These are phyloP conservation scores for Pediacus dermestoides DNA, from an alignment of 2,888 invertebrate genomes.

Conservation along the genomic window DNA sequence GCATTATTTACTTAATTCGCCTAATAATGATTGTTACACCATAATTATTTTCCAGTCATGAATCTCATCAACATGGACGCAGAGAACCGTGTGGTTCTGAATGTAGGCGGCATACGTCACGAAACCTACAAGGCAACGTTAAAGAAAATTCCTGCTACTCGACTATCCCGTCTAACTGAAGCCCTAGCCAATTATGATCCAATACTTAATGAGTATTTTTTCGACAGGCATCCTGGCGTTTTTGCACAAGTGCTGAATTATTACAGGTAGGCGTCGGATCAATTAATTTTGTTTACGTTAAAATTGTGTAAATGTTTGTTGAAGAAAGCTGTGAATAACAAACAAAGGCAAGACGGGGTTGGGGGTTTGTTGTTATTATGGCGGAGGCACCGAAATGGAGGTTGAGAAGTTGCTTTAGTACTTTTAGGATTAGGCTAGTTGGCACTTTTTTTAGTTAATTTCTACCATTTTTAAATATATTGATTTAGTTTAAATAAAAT, in stretches of 20 bases:
- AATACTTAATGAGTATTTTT: slow-evolving; percentile 98
- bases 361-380: no score
- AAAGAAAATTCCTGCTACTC: slow-evolving; percentile 95
- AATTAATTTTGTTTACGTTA: neutral
- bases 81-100: slow-evolving; percentile 97
- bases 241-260: slow-evolving; percentile 97
- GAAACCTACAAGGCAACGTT: slow-evolving; percentile 94
- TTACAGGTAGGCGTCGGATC: slow-evolving; percentile 63
- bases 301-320: neutral
- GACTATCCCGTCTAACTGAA: slow-evolving; percentile 90
- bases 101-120: slow-evolving; percentile 97
- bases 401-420: no score
- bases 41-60: slow-evolving; percentile 57
- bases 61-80: slow-evolving; percentile 93
- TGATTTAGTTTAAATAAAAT: no score
- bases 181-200: slow-evolving; percentile 99
- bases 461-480: no score
- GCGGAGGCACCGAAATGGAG: no score
- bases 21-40: no score
- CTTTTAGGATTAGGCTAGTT: no score
- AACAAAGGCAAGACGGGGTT: no score
- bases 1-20: no score
- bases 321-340: slow-evolving; percentile 3
- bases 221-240: slow-evolving; percentile 95
- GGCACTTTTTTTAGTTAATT: no score